These are phyloP conservation scores for Balaenoptera acutorostrata DNA, from an alignment of 2,113 vertebrate species.

Conservation along the genomic window DNA sequence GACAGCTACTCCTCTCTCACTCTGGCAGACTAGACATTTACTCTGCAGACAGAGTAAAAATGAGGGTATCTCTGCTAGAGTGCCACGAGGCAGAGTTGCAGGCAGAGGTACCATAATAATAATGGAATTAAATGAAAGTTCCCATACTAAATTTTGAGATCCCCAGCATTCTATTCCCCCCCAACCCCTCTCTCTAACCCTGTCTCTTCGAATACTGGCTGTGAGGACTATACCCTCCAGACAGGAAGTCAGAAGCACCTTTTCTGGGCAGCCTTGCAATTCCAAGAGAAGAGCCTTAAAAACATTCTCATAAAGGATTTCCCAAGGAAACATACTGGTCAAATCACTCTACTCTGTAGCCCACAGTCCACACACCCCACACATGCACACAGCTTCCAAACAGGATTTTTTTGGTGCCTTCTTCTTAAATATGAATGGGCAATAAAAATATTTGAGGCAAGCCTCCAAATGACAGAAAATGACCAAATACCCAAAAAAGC, in stretches of 20 bases:
- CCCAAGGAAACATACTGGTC: neutral
- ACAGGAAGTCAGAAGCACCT: neutral
- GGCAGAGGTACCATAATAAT: neutral
- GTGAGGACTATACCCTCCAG: neutral
- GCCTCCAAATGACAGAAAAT: neutral
- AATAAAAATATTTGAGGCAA: neutral
- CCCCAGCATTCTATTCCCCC: neutral
- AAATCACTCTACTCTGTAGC: neutral
- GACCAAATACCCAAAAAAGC: neutral
- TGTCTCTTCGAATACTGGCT: neutral
- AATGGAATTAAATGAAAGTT: neutral
- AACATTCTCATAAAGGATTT: neutral
- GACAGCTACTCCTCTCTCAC: neutral
- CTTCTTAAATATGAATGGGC: neutral
- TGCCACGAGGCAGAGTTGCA: too few species aligned
- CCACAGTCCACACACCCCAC: rapidly evolving
- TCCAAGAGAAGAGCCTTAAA: neutral
- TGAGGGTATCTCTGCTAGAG: neutral
- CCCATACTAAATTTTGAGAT: neutral
- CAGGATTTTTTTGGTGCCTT: neutral
- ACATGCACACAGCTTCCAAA: neutral
- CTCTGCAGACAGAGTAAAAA: neutral
- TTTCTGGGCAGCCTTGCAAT: neutral
- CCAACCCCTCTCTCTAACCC: too few species aligned
- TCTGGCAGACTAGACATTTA: neutral